These are phyloP conservation scores for Myotis findleyi DNA, from an alignment of 2,797 vertebrate species.

Conservation along the genomic window DNA sequence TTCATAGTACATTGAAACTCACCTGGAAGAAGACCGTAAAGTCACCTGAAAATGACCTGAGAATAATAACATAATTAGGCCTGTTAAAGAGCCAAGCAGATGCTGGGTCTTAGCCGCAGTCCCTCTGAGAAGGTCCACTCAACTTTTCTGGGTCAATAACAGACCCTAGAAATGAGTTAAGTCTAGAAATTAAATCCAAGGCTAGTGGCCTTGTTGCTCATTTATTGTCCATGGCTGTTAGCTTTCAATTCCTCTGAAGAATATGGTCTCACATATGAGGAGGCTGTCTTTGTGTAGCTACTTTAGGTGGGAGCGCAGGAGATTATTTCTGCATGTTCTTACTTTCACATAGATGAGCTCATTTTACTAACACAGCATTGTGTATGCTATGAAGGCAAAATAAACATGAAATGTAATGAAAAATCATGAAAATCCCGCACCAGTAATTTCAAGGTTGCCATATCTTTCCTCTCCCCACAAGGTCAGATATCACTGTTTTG, in stretches of 20 bases:
- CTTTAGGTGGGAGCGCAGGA: not conserved
- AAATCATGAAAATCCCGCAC: not conserved
- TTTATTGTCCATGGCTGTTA: not conserved
- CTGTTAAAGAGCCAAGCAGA: conserved; percentile 3
- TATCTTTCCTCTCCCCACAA: not conserved
- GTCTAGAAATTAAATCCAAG: not conserved
- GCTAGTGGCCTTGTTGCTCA: not conserved
- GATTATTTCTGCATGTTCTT: not conserved
- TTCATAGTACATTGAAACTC: not conserved
- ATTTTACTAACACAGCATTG: conserved; percentile 6
- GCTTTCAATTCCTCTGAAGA: conserved; percentile 47
- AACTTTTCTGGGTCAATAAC: conserved; percentile 46
- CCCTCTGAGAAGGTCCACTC: not conserved
- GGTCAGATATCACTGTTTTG: not conserved
- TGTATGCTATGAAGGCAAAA: not conserved
- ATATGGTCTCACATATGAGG: not conserved
- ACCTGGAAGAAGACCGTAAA: conserved; percentile 22
- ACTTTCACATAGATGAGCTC: not conserved
- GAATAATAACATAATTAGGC: conserved; percentile 27
- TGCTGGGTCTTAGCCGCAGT: not conserved
- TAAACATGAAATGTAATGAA: conserved; percentile 29
- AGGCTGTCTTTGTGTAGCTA: not conserved
- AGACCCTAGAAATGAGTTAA: conserved; percentile 3
- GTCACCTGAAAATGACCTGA: conserved; percentile 15
- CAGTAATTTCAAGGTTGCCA: not conserved